Evolutionary conservation across 2,888 invertebrate genomes (phyloP), one percentile per base, ranked within the genome.

Genomic region (Ceramica pisi): DNA sequence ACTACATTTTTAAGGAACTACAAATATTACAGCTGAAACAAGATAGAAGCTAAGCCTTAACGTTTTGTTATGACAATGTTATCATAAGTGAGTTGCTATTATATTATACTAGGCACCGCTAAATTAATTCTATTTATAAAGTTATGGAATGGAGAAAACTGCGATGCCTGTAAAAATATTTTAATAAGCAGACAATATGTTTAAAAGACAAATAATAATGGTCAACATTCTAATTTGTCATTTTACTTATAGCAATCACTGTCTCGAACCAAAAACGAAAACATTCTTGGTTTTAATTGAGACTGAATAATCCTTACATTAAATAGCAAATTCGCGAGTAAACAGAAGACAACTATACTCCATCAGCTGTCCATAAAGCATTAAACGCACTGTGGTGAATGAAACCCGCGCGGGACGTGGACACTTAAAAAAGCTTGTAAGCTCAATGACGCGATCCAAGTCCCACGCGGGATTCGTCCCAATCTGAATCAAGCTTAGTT

Each of bases 1-100:
- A 78, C 41, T 66, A 80, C 0, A 46, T 35, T 67, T 75, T 26
- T 67, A 79, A 76, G 79, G 81, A 81, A 80, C 76, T 76, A 80
- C 26, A 48, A 55, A 51, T 50, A 67, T 41, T 44, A 35, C 12
- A 75, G 8, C 65, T 51, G 16, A 23, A 21, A 73, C 12, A 46
- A 16, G 10, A 12, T 31, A 41, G 10, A 9, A 55, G 21, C 46
- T 16, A 59, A 46, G 64, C 77, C 68, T 81, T 19, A 26, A 26
- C 10, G 51, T 55, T 63, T 67, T 35, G 10, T 23, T 19, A 56
- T 38, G 57, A 8, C 56, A 64, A 67, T 63, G 16, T 61, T 59
- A 6, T 21, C 19, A 8, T n/a, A 50, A n/a, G 64, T 21, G 46
- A 35, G 21, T 82, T 78, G 82, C 79, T 82, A 74, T 63, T 55